Conservation (phyloP, 1,140 invertebrate species). For the Drosophila saltans region DNA sequence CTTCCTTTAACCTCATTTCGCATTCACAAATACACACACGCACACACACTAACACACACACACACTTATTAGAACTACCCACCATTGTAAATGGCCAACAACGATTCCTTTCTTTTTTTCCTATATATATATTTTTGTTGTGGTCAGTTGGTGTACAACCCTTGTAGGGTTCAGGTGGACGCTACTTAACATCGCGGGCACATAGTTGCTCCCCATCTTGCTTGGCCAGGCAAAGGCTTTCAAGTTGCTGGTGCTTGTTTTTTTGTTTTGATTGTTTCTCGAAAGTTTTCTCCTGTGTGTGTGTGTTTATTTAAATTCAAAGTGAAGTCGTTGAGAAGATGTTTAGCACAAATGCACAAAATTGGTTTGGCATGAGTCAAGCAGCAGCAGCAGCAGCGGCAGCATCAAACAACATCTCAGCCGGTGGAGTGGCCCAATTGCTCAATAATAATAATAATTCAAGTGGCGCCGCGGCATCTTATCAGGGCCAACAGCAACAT, state of each 20-base stretch:
- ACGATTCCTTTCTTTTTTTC: conserved; percentile 11
- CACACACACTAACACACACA: not conserved
- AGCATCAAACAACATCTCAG: conserved; percentile 2
- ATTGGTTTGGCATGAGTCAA: conserved; percentile 74
- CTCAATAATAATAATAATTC: conserved; percentile 52
- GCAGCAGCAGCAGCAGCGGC: conserved; percentile 12
- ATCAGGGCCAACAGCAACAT: conserved; percentile 32
- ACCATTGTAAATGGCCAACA: conserved; percentile 36
- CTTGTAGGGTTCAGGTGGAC: conserved; percentile 58
- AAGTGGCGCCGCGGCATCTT: conserved; percentile 16
- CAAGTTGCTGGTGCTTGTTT: conserved; percentile 36
- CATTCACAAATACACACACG: conserved; percentile 48
- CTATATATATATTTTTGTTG: conserved; percentile 26
- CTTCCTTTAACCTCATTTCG: conserved; percentile 83
- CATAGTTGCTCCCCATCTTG: not conserved
- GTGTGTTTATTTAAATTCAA: conserved; percentile 48
- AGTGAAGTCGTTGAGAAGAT: conserved; percentile 41
- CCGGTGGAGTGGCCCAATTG: conserved; percentile 45
- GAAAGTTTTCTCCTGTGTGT: not conserved
- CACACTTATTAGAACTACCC: conserved; percentile 58
- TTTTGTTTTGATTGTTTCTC: not conserved
- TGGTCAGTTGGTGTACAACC: conserved; percentile 74
- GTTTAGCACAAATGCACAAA: conserved; percentile 75
- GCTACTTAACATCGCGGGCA: conserved; percentile 25
- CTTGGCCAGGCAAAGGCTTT: conserved; percentile 45